Conservation (phyloP, 2,113 vertebrate species). For the Spea multiplicata region DNA sequence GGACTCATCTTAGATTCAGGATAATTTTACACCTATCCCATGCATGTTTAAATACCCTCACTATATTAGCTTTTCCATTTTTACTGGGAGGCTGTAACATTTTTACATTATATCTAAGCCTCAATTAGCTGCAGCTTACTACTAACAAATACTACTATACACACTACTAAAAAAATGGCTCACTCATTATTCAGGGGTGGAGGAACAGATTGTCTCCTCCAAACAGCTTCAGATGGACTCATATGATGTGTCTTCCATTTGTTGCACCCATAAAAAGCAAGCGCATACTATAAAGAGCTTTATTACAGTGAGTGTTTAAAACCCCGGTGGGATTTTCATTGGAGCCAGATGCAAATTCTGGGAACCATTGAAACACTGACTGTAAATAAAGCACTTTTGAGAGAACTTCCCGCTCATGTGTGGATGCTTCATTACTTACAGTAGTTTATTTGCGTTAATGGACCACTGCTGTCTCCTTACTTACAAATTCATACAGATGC, state of each 20-base stretch:
- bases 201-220: background rate
- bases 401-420: conserved; percentile 45
- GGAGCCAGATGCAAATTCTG: conserved; percentile 45
- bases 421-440: conserved; percentile 42
- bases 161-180: conserved; percentile 13
- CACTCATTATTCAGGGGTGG: conserved; percentile 8
- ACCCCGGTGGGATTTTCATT: conserved; percentile 46
- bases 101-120: too few species aligned
- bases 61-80: too few species aligned
- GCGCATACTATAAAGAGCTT: conserved; percentile 35
- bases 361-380: conserved; percentile 44
- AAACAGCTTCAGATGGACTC: conserved; percentile 9
- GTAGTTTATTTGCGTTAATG: conserved; percentile 39
- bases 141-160: too few species aligned
- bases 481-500: conserved; percentile 16
- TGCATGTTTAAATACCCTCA: too few species aligned
- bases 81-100: too few species aligned
- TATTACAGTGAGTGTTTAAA: conserved; percentile 45
- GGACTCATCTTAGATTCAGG: too few species aligned
- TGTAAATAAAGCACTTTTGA: conserved; percentile 42
- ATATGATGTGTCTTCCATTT: conserved; percentile 32
- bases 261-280: conserved; percentile 36
- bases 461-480: conserved; percentile 21
- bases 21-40: too few species aligned
- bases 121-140: too few species aligned